Conservation (phyloP, 92 coral and sea anemone genomes). For the Zoanthus sociatus region DNA sequence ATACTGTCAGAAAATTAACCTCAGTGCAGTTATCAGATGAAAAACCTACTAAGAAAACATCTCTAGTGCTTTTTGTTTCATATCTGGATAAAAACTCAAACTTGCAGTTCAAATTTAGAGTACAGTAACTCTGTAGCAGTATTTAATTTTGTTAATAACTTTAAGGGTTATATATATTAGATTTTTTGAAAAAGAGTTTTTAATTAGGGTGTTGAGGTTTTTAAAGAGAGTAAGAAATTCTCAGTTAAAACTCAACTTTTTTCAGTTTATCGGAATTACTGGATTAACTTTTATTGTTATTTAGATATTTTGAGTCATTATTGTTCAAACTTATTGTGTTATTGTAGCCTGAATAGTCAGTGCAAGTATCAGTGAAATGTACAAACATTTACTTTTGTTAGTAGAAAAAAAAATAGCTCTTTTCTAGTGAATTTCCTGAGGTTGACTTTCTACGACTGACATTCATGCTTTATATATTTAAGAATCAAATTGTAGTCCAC, state of each 20-base stretch:
- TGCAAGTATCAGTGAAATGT: too few relatives aligned
- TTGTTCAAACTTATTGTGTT: neutral
- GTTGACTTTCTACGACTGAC: too few relatives aligned
- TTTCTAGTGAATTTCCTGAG: too few relatives aligned
- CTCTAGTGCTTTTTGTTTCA: neutral
- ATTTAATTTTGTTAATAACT: neutral
- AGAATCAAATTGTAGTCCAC: too few relatives aligned
- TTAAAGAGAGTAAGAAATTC: neutral
- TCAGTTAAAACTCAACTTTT: neutral
- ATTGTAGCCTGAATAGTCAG: too few relatives aligned
- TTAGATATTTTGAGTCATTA: neutral
- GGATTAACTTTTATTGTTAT: neutral
- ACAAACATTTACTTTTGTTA: too few relatives aligned
- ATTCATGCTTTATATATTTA: too few relatives aligned
- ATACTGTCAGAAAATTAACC: neutral
- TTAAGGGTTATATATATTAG: neutral
- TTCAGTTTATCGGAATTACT: neutral
- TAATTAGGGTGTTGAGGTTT: neutral
- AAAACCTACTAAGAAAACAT: neutral
- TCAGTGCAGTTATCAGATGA: slow-evolving; percentile 3
- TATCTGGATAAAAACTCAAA: neutral
- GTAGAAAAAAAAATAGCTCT: too few relatives aligned
- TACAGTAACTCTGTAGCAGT: neutral
- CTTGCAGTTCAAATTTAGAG: neutral
- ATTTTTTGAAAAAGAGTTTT: neutral